Evolutionary conservation across 2,888 invertebrate genomes (phyloP).

Genomic region (Cephus spinipes): DNA sequence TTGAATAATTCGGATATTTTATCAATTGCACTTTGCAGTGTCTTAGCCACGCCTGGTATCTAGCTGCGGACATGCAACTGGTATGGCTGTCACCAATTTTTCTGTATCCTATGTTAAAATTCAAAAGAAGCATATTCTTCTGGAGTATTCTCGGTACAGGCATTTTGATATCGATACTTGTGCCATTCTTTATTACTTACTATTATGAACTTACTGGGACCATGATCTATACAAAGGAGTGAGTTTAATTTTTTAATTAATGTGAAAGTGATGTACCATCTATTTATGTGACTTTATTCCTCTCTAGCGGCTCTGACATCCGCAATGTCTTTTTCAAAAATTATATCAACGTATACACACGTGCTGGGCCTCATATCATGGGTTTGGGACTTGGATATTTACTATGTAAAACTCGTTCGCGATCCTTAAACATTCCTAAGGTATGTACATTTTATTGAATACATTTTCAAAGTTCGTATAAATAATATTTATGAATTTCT

Average conservation of each 20-base stretch:
- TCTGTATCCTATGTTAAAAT: slow-evolving; percentile 54
- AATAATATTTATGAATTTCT: background rate
- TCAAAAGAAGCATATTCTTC: slow-evolving; percentile 36
- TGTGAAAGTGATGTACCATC: background rate
- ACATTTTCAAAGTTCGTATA: background rate
- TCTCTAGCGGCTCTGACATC: slow-evolving; percentile 38
- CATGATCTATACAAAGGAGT: slow-evolving; percentile 59
- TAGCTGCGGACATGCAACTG: slow-evolving; percentile 61
- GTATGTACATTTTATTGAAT: background rate
- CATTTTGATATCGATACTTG: slow-evolving; percentile 44
- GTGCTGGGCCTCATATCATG: slow-evolving; percentile 60
- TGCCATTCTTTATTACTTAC: slow-evolving; percentile 54
- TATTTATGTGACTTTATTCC: background rate
- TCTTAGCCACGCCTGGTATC: slow-evolving; percentile 71
- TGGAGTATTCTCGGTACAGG: slow-evolving; percentile 39
- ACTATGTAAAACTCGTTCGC: slow-evolving; percentile 38
- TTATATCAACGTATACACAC: slow-evolving; percentile 51
- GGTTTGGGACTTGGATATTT: slow-evolving; percentile 59
- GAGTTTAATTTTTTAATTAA: slow-evolving; percentile 28
- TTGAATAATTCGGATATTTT: slow-evolving; percentile 68
- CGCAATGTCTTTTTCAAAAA: slow-evolving; percentile 48
- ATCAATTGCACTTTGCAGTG: slow-evolving; percentile 59
- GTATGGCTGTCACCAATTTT: slow-evolving; percentile 57
- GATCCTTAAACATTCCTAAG: slow-evolving; percentile 30
- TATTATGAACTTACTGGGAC: slow-evolving; percentile 48